Conservation (phyloP, 2,888 invertebrate genomes). For the Archips crataeganus region DNA sequence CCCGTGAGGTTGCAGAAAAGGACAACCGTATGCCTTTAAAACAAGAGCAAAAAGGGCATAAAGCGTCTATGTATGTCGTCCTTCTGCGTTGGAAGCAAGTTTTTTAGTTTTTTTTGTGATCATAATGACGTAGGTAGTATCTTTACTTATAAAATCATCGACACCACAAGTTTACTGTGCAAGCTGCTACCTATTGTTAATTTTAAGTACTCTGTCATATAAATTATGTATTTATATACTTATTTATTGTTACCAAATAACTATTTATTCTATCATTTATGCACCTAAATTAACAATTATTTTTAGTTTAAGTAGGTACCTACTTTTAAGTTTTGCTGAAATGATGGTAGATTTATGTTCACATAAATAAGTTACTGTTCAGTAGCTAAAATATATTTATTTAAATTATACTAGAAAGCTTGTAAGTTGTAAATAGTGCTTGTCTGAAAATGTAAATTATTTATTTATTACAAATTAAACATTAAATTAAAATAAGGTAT, state of each 20-base stretch:
- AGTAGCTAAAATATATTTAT: constrained; percentile 49
- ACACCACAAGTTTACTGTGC: too few species aligned
- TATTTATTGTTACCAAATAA: constrained; percentile 73
- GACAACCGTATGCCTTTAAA: too few species aligned
- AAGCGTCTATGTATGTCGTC: too few species aligned
- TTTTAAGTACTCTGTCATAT: constrained; percentile 12
- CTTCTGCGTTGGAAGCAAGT: too few species aligned
- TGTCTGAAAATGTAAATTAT: constrained; percentile 75
- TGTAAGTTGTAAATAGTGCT: constrained; percentile 82
- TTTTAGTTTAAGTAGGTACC: background rate
- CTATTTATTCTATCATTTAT: constrained; percentile 47
- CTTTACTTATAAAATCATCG: too few species aligned
- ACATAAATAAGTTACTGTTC: background rate
- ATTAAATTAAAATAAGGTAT: constrained; percentile 22
- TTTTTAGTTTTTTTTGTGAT: too few species aligned
- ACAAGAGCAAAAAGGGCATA: too few species aligned
- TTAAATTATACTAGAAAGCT: constrained; percentile 59
- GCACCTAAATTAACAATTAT: constrained; percentile 44
- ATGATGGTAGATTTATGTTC: background rate
- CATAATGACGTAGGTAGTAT: too few species aligned
- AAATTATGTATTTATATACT: constrained; percentile 51
- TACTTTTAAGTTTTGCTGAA: background rate
- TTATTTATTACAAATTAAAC: constrained; percentile 73
- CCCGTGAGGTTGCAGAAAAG: too few species aligned
- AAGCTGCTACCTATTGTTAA: background rate